These are phyloP conservation scores for Gavialis gangeticus DNA, from an alignment of 2,113 vertebrate species.

Conservation along the genomic window DNA sequence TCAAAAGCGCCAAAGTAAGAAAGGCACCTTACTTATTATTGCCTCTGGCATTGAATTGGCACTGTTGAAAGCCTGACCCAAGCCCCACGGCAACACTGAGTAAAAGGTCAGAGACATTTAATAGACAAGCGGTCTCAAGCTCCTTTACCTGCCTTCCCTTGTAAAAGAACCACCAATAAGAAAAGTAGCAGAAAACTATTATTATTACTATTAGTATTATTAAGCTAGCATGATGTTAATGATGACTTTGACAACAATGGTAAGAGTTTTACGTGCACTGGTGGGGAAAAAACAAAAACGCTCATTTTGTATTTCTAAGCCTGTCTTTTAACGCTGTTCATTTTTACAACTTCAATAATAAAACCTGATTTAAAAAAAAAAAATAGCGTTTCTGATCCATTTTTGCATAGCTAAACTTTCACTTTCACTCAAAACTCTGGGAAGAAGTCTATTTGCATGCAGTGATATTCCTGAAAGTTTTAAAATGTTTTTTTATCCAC, in stretches of 20 bases:
- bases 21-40: background rate
- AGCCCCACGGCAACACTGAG: background rate
- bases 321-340: background rate
- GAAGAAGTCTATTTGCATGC: background rate
- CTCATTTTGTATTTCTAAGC: background rate
- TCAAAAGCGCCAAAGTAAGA: accelerated
- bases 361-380: background rate
- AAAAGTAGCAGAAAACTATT: background rate
- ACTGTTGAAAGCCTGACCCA: background rate
- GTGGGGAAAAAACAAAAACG: background rate
- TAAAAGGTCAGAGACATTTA: background rate
- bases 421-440: background rate
- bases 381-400: background rate
- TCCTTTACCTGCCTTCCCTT: background rate
- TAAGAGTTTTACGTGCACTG: background rate
- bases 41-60: background rate
- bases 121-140: background rate
- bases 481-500: background rate
- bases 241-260: background rate
- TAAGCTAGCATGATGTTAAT: background rate
- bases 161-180: background rate
- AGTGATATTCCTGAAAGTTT: background rate
- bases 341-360: background rate
- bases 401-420: background rate
- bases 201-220: background rate